A percentile compares a stretch with the other conserved stretches of the same genome.
Conservation (phyloP, 2,113 vertebrate species). For the Bubalus kerabau region DNA sequence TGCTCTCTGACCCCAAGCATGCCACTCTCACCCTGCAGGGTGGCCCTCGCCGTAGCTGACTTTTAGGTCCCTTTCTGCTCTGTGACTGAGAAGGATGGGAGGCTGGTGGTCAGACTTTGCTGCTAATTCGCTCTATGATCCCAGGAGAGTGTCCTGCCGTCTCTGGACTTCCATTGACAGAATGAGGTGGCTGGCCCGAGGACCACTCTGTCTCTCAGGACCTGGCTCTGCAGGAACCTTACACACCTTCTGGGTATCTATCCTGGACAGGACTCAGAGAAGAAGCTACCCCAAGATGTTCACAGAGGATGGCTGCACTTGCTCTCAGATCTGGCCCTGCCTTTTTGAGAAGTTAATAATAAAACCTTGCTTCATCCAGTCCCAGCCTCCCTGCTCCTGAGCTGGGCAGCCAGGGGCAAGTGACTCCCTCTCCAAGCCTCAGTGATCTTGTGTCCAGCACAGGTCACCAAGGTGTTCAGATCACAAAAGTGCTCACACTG, state of each 20-base stretch:
- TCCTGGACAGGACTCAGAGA: not conserved
- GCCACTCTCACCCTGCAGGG: not conserved
- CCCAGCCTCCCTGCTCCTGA: not conserved
- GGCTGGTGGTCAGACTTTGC: not conserved
- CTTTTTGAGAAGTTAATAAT: not conserved
- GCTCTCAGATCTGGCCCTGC: not conserved
- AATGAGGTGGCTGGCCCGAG: not conserved
- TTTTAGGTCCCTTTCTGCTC: not conserved
- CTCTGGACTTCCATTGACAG: not conserved
- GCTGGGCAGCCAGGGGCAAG: not conserved
- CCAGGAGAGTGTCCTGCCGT: not conserved
- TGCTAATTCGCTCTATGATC: not conserved
- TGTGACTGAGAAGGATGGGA: not conserved
- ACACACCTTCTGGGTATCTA: not conserved
- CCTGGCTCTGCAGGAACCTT: not conserved
- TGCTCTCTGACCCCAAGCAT: not conserved
- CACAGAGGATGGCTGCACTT: rapidly evolving
- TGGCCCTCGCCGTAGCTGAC: not conserved
- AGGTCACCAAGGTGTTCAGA: rapidly evolving
- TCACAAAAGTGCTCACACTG: not conserved
- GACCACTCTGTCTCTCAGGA: not conserved
- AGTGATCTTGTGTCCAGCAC: not conserved
- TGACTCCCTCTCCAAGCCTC: not conserved
- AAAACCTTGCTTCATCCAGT: rapidly evolving
- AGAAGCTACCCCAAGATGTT: too few relatives aligned